Percentiles rank a stretch among this genome's conserved stretches.
These are phyloP conservation scores for Aspidapion aeneum DNA, from an alignment of 2,888 invertebrate genomes.

Conservation along the genomic window DNA sequence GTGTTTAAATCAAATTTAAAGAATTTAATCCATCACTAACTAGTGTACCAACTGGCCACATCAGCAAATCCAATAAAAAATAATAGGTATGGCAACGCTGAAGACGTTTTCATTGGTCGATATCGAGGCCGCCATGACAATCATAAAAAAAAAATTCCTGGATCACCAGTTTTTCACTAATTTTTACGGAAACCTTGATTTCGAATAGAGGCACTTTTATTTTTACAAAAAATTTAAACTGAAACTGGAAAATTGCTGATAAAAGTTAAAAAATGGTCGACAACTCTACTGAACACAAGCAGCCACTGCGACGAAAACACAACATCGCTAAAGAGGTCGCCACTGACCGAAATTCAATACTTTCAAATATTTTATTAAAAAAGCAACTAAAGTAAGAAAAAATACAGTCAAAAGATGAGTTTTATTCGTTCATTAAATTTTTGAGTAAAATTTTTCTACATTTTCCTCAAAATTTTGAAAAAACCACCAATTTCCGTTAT, in stretches of 20 bases:
- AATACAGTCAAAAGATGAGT: background rate
- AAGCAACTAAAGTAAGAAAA: background rate
- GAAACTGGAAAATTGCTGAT: background rate
- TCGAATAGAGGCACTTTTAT: conserved; percentile 16
- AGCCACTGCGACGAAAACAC: conserved; percentile 29
- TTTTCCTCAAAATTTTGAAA: conserved; percentile 1
- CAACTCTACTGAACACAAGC: conserved; percentile 13
- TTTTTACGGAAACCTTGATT: conserved; percentile 12
- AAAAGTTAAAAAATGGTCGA: background rate
- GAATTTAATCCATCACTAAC: too few species aligned
- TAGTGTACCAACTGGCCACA: too few species aligned
- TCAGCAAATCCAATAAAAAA: too few species aligned
- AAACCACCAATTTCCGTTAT: background rate
- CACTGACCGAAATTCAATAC: conserved; percentile 23
- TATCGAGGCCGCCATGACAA: conserved; percentile 64
- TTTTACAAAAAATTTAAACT: conserved; percentile 19
- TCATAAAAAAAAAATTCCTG: conserved; percentile 46
- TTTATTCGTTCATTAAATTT: background rate
- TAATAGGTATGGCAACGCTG: too few species aligned
- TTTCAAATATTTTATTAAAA: conserved; percentile 2
- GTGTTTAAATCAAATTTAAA: too few species aligned
- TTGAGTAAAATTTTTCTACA: background rate
- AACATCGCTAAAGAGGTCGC: conserved; percentile 33
- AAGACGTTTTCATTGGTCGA: conserved; percentile 71
- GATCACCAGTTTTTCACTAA: conserved; percentile 36